Conservation (phyloP, 1,140 invertebrate genomes). For the Rhizoglyphus robini region DNA sequence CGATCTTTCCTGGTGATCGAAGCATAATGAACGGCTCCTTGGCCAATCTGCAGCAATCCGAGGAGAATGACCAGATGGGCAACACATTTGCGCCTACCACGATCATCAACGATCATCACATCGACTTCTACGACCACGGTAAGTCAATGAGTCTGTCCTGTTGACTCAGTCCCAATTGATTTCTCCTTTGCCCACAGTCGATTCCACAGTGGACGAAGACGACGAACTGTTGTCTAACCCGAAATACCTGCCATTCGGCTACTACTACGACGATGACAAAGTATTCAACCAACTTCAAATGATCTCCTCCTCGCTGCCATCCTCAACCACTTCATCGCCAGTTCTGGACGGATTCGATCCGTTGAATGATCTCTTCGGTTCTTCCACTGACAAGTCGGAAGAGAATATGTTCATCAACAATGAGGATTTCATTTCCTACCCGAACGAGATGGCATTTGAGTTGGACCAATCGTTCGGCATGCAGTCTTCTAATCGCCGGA, state of each 20-base stretch:
- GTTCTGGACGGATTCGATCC: background rate
- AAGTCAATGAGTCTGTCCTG: background rate
- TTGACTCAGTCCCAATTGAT: background rate
- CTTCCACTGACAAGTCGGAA: too few species aligned
- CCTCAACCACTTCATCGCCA: background rate
- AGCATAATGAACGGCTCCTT: background rate
- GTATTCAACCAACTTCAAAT: background rate
- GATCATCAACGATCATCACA: background rate
- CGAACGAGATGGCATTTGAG: too few species aligned
- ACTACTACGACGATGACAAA: background rate
- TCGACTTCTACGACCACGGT: background rate
- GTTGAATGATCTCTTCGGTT: background rate
- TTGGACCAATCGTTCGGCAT: too few species aligned
- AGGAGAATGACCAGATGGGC: background rate
- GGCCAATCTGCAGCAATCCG: background rate
- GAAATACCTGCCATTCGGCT: slow-evolving; percentile 1
- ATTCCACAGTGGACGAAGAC: background rate
- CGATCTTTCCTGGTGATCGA: background rate
- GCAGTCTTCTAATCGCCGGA: too few species aligned
- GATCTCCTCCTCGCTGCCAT: background rate
- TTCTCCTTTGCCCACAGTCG: background rate
- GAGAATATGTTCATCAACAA: too few species aligned
- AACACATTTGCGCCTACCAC: background rate
- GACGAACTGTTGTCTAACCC: background rate
- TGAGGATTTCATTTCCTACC: too few species aligned